These are phyloP conservation scores for Nasua narica DNA, from an alignment of 2,797 vertebrate genomes.

Conservation along the genomic window DNA sequence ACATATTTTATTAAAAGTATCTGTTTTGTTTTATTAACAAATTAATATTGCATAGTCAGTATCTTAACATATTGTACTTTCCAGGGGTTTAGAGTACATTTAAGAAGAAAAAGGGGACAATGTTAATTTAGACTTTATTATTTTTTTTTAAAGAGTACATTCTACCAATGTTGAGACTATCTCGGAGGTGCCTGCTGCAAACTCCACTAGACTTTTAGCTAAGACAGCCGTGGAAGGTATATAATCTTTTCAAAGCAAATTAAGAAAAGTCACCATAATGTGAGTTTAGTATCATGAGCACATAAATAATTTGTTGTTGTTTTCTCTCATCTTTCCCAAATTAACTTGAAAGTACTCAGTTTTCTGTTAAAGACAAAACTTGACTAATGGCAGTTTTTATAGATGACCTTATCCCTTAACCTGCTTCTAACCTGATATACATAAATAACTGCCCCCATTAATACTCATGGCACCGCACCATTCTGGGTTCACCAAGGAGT, in stretches of 20 bases:
- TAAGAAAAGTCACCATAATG: slow-evolving; percentile 21
- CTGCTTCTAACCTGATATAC: background rate
- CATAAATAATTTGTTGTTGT: slow-evolving; percentile 16
- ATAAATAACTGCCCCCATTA: background rate
- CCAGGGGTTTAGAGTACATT: slow-evolving; percentile 37
- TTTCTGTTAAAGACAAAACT: slow-evolving; percentile 20
- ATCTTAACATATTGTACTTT: slow-evolving; percentile 13
- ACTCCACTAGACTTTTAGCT: slow-evolving; percentile 6
- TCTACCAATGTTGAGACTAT: slow-evolving; percentile 17
- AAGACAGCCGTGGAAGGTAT: background rate
- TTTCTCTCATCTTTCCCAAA: background rate
- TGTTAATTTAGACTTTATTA: slow-evolving; percentile 26
- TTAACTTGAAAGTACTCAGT: slow-evolving; percentile 26
- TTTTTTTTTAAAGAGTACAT: slow-evolving; percentile 26
- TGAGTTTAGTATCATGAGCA: slow-evolving; percentile 7
- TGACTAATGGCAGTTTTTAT: background rate
- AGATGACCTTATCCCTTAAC: background rate
- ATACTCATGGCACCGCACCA: background rate
- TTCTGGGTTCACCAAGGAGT: background rate
- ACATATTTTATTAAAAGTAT: slow-evolving; percentile 41
- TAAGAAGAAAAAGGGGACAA: background rate
- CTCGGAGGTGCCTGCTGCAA: background rate
- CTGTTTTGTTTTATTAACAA: no score
- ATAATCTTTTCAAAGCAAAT: background rate
- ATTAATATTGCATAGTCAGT: slow-evolving; percentile 13